phyloP scores from a whole-genome alignment of 2,888 invertebrate species.

The Macrophya annulata region DNA sequence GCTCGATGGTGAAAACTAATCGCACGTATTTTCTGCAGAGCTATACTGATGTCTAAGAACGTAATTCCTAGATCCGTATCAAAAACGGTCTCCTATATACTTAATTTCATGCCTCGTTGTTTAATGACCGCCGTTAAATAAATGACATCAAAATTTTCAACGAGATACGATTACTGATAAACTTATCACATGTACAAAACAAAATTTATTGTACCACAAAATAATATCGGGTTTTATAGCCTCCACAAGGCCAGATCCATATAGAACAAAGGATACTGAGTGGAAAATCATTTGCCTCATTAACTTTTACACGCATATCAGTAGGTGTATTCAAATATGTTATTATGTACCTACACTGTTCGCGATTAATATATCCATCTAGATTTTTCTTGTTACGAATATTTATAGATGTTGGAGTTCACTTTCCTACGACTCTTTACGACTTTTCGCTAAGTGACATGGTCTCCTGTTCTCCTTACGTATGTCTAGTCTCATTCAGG shows the following conservation, averaged over 20 bases:
- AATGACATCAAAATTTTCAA: not conserved
- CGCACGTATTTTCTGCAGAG: not conserved
- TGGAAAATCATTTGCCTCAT: conserved; percentile 30
- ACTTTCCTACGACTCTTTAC: conserved; percentile 50
- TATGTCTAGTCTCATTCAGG: conserved; percentile 42
- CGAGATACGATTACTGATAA: not conserved
- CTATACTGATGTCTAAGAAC: not conserved
- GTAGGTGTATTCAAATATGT: not conserved
- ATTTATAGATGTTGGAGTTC: conserved; percentile 37
- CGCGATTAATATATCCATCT: not conserved
- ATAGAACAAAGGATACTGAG: conserved; percentile 19
- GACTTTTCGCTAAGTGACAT: conserved; percentile 32
- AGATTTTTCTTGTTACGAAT: conserved; percentile 18
- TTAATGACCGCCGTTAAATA: not conserved
- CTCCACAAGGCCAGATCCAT: not conserved
- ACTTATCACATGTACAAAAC: not conserved
- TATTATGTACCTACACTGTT: not conserved
- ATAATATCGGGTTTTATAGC: conserved; percentile 16
- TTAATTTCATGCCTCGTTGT: not conserved
- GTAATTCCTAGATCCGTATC: conserved; percentile 25
- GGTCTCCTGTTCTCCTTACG: conserved; percentile 47
- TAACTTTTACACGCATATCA: conserved; percentile 4
- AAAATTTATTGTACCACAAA: conserved; percentile 1
- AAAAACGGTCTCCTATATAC: not conserved
- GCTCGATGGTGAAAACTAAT: conserved; percentile 32